Evolutionary conservation across 2,888 invertebrate species (phyloP).

Genomic region (Epiblema foenella): DNA sequence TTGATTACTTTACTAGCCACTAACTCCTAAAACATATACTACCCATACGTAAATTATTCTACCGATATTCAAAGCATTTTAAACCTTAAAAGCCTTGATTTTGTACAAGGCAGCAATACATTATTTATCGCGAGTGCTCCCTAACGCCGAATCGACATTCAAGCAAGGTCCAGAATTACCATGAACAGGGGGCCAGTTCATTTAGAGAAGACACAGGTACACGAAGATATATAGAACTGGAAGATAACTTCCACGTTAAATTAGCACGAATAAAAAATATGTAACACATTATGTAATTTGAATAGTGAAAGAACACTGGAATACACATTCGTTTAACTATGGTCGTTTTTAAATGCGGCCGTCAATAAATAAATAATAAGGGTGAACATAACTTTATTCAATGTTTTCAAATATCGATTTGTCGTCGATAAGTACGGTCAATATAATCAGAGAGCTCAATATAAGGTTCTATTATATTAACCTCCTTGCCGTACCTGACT

Average conservation of each 20-base stretch:
- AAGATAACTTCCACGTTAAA: constrained; percentile 40
- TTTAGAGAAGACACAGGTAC: constrained; percentile 64
- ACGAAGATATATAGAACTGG: constrained; percentile 51
- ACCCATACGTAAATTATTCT: neutral
- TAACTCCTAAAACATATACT: constrained; percentile 8
- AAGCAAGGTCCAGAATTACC: constrained; percentile 75
- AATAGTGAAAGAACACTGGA: too few species aligned
- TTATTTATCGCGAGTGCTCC: constrained; percentile 67
- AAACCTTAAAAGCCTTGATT: constrained; percentile 34
- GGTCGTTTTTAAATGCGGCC: neutral
- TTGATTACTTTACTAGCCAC: constrained; percentile 13
- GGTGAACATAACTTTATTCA: neutral
- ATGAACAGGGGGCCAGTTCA: constrained; percentile 74
- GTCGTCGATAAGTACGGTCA: too few species aligned
- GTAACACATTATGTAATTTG: too few species aligned
- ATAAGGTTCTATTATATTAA: too few species aligned
- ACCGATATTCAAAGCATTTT: constrained; percentile 11
- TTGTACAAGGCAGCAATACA: constrained; percentile 55
- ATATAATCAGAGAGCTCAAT: too few species aligned
- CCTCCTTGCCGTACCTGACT: too few species aligned
- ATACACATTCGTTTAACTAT: neutral
- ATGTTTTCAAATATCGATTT: neutral
- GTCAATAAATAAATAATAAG: neutral
- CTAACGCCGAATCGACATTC: constrained; percentile 69
- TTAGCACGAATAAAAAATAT: neutral